phyloP scores from a whole-genome alignment of 2,888 invertebrate genomes.

The Silvanus unidentatus region DNA sequence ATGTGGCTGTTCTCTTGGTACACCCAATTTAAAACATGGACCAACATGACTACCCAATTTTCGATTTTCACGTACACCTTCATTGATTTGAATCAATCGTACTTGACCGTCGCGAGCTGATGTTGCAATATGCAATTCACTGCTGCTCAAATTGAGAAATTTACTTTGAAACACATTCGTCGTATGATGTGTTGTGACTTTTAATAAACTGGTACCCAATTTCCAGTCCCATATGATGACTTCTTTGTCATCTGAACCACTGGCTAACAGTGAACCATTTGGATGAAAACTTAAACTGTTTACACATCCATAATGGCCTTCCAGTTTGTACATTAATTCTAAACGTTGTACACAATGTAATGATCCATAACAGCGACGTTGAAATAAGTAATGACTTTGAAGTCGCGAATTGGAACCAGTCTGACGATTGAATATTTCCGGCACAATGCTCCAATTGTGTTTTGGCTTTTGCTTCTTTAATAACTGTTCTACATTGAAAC shows the following conservation, averaged over 20 bases:
- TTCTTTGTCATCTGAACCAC: constrained; percentile 85
- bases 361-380: constrained; percentile 69
- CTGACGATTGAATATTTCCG: constrained; percentile 62
- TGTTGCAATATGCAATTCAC: constrained; percentile 78
- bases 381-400: constrained; percentile 30
- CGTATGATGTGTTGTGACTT: constrained; percentile 75
- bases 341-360: constrained; percentile 76
- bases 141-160: constrained; percentile 74
- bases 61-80: constrained; percentile 47
- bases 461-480: constrained; percentile 58
- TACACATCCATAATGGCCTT: constrained; percentile 83
- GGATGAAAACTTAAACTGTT: constrained; percentile 88
- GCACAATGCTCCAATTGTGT: constrained; percentile 59
- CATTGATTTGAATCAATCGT: constrained; percentile 56
- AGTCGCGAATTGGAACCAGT: constrained; percentile 43
- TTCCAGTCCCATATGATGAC: constrained; percentile 92
- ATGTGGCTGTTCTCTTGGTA: constrained; percentile 70
- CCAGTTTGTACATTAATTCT: constrained; percentile 68
- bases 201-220: constrained; percentile 56
- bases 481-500: constrained; percentile 33
- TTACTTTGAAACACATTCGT: constrained; percentile 88
- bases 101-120: constrained; percentile 86
- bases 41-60: constrained; percentile 63
- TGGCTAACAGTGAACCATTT: constrained; percentile 69
- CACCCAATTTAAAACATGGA: constrained; percentile 80